Conservation (phyloP, 2,888 invertebrate species). For the Autographa pulchrina region DNA sequence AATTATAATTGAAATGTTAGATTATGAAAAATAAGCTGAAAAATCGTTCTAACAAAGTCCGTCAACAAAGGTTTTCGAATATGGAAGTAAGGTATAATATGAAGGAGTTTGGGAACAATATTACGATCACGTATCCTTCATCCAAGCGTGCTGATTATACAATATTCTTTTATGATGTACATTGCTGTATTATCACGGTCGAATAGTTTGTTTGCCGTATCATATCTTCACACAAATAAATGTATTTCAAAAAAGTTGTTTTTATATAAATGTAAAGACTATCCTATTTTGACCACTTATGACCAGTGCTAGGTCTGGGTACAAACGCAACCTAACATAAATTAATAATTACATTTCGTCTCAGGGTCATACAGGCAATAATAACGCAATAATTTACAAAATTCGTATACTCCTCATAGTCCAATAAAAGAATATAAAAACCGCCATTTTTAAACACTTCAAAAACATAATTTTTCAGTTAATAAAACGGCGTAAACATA, state of each 20-base stretch:
- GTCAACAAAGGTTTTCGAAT: background rate
- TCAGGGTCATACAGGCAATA: no score
- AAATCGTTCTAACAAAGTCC: background rate
- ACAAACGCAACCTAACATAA: no score
- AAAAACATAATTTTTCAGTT: constrained; percentile 21
- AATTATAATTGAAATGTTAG: background rate
- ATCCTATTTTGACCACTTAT: no score
- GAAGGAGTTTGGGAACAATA: background rate
- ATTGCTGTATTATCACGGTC: background rate
- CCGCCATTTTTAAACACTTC: constrained; percentile 9
- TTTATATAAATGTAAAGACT: no score
- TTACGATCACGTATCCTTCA: constrained; percentile 6
- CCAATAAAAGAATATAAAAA: background rate
- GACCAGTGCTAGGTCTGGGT: no score
- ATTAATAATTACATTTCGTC: no score
- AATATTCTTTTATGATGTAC: constrained; percentile 1
- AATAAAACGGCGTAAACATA: constrained; percentile 47
- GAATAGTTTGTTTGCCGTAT: constrained; percentile 2
- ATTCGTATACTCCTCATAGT: background rate
- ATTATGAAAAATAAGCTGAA: background rate
- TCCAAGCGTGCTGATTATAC: constrained; percentile 6
- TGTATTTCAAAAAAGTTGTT: no score
- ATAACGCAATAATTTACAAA: background rate
- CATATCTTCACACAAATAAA: background rate
- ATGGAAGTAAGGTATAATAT: background rate